Evolutionary conservation across 2,797 vertebrate species (phyloP).

Genomic region (Mallotus villosus): DNA sequence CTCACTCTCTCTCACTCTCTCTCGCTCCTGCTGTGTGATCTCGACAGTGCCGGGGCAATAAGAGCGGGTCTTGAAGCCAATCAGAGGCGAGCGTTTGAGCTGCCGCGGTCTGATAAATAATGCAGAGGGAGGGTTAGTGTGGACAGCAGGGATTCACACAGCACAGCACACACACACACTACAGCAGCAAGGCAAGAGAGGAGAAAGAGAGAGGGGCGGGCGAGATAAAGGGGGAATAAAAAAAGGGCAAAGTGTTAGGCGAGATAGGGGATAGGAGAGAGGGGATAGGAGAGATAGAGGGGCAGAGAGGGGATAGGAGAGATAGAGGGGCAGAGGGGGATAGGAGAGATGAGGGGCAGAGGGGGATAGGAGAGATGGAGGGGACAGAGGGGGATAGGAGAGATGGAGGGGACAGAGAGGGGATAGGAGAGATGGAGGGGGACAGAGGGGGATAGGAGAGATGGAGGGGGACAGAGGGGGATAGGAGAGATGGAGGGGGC

Average conservation of each 20-base stretch:
- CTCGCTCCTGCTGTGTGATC: constrained; percentile 8
- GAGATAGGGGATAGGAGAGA: no score
- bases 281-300: no score
- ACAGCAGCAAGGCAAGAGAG: constrained; percentile 17
- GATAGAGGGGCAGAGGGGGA: background rate
- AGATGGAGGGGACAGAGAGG: no score
- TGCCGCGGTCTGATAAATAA: constrained; percentile 49
- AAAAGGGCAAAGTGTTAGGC: no score
- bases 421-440: no score
- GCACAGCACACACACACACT: background rate
- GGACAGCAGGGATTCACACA: constrained; percentile 41
- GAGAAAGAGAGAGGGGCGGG: background rate
- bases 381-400: no score
- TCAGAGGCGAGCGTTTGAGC: constrained; percentile 34
- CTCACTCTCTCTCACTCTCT: background rate
- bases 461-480: no score
- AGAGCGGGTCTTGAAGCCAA: constrained; percentile 34
- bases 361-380: background rate
- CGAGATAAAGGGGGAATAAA: background rate
- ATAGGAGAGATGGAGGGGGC: no score
- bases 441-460: background rate
- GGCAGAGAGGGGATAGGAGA: no score
- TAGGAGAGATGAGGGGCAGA: constrained; percentile 6
- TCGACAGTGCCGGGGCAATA: constrained; percentile 27
- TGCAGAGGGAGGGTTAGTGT: constrained; percentile 34